These are phyloP conservation scores for Anguilla anguilla DNA, from an alignment of 2,797 vertebrate genomes.

Conservation along the genomic window DNA sequence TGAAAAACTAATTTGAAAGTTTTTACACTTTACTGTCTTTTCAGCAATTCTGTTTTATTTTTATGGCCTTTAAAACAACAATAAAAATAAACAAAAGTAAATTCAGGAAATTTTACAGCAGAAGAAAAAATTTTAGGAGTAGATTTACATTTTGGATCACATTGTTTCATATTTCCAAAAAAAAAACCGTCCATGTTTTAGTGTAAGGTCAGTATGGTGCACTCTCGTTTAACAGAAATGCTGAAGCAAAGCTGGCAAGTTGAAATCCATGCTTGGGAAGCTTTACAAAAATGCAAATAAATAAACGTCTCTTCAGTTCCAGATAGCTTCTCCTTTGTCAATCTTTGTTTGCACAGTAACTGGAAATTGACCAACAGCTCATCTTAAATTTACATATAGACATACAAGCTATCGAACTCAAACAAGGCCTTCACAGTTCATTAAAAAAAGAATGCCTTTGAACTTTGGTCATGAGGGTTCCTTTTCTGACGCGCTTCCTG, in stretches of 20 bases:
- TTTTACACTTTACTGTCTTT: neutral
- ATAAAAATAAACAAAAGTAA: slow-evolving; percentile 7
- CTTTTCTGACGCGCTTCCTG: neutral
- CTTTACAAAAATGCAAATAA: slow-evolving; percentile 20
- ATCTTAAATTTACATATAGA: neutral
- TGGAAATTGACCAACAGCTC: neutral
- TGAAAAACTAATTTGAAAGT: neutral
- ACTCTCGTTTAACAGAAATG: slow-evolving; percentile 3
- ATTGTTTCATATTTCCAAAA: neutral
- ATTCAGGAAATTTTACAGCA: slow-evolving; percentile 19
- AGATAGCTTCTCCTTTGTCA: neutral
- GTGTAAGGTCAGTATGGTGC: slow-evolving; percentile 1
- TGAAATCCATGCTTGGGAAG: neutral
- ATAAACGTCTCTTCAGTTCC: slow-evolving; percentile 11
- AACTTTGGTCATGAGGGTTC: neutral
- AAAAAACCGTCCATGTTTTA: neutral
- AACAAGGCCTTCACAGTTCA: slow-evolving; percentile 4
- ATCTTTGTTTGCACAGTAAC: neutral
- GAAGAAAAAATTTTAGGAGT: neutral
- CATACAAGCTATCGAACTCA: neutral
- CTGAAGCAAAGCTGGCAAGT: slow-evolving; percentile 41
- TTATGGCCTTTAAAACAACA: neutral
- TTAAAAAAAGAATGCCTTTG: neutral
- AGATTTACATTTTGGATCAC: neutral
- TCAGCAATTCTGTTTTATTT: neutral